Percentiles rank a stretch among this genome's conserved stretches.
These are phyloP conservation scores for Papilio xuthus DNA, from an alignment of 1,140 invertebrate genomes.

Conservation along the genomic window DNA sequence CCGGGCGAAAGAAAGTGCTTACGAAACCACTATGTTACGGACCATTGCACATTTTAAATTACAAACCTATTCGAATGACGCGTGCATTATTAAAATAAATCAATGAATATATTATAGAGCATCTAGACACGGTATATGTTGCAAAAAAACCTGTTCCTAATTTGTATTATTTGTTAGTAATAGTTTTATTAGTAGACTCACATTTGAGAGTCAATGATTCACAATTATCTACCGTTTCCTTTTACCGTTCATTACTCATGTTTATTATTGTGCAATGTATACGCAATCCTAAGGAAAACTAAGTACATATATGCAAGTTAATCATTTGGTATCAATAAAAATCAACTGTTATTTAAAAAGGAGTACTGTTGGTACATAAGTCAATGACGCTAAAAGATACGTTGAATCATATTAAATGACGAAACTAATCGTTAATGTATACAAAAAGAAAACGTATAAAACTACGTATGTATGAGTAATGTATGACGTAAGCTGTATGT, in stretches of 20 bases:
- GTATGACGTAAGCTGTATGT: slow-evolving; percentile 25
- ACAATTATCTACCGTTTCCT: not conserved
- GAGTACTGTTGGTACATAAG: not conserved
- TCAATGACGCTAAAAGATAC: not conserved
- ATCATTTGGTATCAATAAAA: not conserved
- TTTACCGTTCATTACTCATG: not conserved
- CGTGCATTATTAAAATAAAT: too few relatives aligned
- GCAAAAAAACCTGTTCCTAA: too few relatives aligned
- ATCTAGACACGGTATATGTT: too few relatives aligned
- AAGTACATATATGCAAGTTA: not conserved
- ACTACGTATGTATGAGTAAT: slow-evolving; percentile 24
- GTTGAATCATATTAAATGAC: slow-evolving; percentile 6
- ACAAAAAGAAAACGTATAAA: not conserved
- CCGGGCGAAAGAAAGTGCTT: too few relatives aligned
- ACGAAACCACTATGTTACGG: too few relatives aligned
- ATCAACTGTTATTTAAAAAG: not conserved
- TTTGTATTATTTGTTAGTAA: too few relatives aligned
- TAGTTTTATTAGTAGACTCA: not conserved
- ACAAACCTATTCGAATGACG: too few relatives aligned
- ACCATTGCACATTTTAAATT: too few relatives aligned
- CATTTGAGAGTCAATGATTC: not conserved
- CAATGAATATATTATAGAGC: too few relatives aligned
- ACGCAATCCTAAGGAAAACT: not conserved
- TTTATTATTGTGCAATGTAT: not conserved
- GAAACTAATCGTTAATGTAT: not conserved